phyloP scores from a whole-genome alignment of 2,113 vertebrate genomes.

The Romanogobio albipinnatus region DNA sequence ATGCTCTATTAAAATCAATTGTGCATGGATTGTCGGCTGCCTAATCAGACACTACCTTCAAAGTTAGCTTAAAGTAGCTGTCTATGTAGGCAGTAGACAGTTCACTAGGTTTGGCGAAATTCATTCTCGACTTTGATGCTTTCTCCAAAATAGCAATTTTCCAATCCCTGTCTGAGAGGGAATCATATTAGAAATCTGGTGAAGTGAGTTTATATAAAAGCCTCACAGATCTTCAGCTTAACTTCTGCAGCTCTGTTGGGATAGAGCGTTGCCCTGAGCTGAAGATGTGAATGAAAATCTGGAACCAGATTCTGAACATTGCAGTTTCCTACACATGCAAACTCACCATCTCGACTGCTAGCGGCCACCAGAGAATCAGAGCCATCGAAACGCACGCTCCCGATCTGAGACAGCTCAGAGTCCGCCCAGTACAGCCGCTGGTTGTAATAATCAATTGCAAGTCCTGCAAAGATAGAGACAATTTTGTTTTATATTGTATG shows the following conservation, averaged over 20 bases:
- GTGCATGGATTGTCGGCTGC: background rate
- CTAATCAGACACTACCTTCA: background rate
- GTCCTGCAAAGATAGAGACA: constrained; percentile 70
- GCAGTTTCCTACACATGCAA: background rate
- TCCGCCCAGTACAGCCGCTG: constrained; percentile 89
- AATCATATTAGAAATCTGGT: background rate
- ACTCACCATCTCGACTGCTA: constrained; percentile 80
- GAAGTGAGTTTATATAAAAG: background rate
- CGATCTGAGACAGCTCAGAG: constrained; percentile 83
- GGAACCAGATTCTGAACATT: background rate
- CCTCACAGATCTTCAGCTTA: background rate
- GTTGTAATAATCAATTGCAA: constrained; percentile 84
- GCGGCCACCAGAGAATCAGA: constrained; percentile 76
- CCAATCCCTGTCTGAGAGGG: background rate
- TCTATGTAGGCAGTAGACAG: background rate
- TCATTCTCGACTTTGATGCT: background rate
- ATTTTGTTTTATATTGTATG: background rate
- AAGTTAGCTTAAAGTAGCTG: background rate
- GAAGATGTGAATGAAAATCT: background rate
- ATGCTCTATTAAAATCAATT: background rate
- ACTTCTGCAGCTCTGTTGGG: background rate
- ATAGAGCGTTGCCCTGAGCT: too few species aligned
- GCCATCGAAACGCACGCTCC: constrained; percentile 83
- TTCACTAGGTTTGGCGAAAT: background rate
- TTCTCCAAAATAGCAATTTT: constrained; percentile 4